Percentiles rank a stretch among this genome's conserved stretches.
Conservation (phyloP, 2,113 vertebrate species). For the Nothobranchius furzeri region DNA sequence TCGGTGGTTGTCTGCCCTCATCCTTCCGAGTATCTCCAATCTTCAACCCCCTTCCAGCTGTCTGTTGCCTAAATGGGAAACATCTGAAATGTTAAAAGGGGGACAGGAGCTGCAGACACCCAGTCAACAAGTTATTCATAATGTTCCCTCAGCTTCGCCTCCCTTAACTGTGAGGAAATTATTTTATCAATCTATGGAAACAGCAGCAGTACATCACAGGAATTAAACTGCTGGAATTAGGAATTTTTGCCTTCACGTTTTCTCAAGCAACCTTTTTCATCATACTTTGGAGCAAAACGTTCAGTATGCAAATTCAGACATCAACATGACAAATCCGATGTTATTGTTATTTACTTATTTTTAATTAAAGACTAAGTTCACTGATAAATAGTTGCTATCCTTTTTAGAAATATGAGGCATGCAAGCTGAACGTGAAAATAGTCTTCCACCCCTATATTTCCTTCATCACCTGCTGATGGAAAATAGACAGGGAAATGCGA, state of each 20-base stretch:
- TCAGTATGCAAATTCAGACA: too few relatives aligned
- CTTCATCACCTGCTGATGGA: too few relatives aligned
- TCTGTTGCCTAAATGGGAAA: slow-evolving; percentile 48
- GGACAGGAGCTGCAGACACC: slow-evolving; percentile 38
- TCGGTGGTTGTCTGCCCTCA: slow-evolving; percentile 36
- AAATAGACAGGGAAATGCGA: too few relatives aligned
- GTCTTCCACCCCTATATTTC: too few relatives aligned
- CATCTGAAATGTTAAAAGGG: slow-evolving; percentile 42
- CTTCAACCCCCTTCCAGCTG: slow-evolving; percentile 46
- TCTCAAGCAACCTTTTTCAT: slow-evolving; percentile 32
- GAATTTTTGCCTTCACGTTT: slow-evolving; percentile 15
- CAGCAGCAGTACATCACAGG: slow-evolving; percentile 19
- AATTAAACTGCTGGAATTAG: slow-evolving; percentile 2
- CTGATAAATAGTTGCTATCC: too few relatives aligned
- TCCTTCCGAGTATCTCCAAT: slow-evolving; percentile 46
- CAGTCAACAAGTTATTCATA: slow-evolving; percentile 38
- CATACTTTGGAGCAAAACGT: too few relatives aligned
- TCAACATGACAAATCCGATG: too few relatives aligned
- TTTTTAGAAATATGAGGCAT: too few relatives aligned
- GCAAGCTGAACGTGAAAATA: too few relatives aligned
- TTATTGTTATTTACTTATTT: too few relatives aligned
- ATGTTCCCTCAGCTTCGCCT: slow-evolving; percentile 22
- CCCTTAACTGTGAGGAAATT: not conserved
- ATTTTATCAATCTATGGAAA: slow-evolving; percentile 19
- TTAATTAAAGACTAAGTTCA: too few relatives aligned